A percentile compares a stretch with the other conserved stretches of the same genome.
These are phyloP conservation scores for Tenthredo amoena DNA, from an alignment of 2,888 invertebrate genomes.

Conservation along the genomic window DNA sequence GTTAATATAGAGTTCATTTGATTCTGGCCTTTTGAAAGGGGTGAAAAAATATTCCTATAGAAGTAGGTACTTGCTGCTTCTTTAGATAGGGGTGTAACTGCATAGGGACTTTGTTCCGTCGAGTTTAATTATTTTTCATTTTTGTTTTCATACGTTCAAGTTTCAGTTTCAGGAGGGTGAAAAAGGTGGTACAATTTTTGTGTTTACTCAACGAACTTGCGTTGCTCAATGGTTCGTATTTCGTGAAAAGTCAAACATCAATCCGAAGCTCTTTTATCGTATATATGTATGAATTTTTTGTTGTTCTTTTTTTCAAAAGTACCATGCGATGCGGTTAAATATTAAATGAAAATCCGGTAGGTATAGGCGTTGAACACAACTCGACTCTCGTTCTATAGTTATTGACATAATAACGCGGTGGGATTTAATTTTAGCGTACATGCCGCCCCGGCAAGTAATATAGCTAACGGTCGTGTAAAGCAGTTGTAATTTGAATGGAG, in stretches of 20 bases:
- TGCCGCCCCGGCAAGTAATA: neutral
- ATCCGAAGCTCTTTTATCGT: neutral
- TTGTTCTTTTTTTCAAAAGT: neutral
- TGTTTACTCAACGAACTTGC: neutral
- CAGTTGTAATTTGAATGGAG: conserved; percentile 58
- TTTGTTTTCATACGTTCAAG: neutral
- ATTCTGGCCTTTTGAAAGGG: neutral
- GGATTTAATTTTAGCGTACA: conserved; percentile 40
- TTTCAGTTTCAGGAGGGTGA: neutral
- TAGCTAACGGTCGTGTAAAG: neutral
- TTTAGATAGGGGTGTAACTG: neutral
- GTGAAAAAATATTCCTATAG: neutral
- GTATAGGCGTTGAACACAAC: conserved; percentile 18
- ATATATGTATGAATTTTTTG: neutral
- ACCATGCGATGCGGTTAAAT: neutral
- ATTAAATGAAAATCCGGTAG: conserved; percentile 23
- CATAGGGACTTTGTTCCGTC: neutral
- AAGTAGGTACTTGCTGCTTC: neutral
- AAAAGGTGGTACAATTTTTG: neutral
- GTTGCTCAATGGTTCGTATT: conserved; percentile 39
- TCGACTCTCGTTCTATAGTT: conserved; percentile 1
- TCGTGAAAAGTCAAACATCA: conserved; percentile 35
- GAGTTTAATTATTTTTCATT: neutral
- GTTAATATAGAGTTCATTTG: neutral
- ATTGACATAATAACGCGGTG: conserved; percentile 45